phyloP scores from a whole-genome alignment of 2,113 vertebrate species.

The Hippocampus zosterae region DNA sequence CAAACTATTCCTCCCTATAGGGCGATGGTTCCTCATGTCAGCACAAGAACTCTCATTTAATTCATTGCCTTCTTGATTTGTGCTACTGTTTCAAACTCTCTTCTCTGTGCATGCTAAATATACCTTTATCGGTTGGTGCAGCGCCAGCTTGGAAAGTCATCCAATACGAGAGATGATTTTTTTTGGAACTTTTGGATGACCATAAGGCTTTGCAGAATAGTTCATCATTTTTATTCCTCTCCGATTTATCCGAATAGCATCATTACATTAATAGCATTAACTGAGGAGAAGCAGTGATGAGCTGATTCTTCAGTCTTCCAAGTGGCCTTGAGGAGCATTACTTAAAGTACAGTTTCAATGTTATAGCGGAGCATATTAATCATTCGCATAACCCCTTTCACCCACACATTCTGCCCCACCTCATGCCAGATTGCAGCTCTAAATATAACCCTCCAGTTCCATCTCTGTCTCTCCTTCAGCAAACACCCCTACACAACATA shows the following conservation, averaged over 20 bases:
- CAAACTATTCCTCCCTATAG: constrained; percentile 50
- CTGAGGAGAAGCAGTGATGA: constrained; percentile 24
- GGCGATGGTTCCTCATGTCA: constrained; percentile 37
- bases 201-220: not conserved
- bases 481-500: constrained; percentile 3
- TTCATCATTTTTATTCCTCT: not conserved
- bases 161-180: not conserved
- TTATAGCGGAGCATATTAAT: constrained; percentile 60
- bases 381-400: constrained; percentile 46
- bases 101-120: constrained; percentile 11
- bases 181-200: not conserved
- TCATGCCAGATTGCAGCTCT: constrained; percentile 39
- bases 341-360: constrained; percentile 37
- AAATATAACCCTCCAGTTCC: constrained; percentile 47
- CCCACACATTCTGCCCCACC: constrained; percentile 23
- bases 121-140: constrained; percentile 23
- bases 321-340: constrained; percentile 39
- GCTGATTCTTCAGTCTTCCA: constrained; percentile 11
- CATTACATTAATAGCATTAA: not conserved
- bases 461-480: not conserved
- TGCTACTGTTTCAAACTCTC: constrained; percentile 12
- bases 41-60: constrained; percentile 39
- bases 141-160: constrained; percentile 18
- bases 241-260: constrained; percentile 1
- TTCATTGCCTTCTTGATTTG: constrained; percentile 42